Evolutionary conservation across 1,140 invertebrate species (phyloP).

Genomic region (Parasteatoda tepidariorum): DNA sequence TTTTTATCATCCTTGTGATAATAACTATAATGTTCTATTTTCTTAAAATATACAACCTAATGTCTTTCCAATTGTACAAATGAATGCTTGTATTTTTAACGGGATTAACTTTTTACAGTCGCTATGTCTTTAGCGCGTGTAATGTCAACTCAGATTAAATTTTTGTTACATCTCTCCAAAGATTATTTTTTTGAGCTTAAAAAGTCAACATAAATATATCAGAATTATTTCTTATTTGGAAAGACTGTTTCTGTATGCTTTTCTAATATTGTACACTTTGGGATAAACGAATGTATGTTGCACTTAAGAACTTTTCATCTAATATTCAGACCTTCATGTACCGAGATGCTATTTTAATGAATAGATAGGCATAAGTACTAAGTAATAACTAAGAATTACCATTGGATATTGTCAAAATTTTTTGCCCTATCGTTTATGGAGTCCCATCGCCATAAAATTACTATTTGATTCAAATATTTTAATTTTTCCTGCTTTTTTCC

Average conservation of each 20-base stretch:
- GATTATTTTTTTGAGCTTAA: background rate
- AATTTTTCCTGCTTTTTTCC: too few species aligned
- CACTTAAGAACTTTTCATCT: background rate
- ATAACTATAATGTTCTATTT: background rate
- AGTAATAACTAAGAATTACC: too few species aligned
- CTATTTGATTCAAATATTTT: too few species aligned
- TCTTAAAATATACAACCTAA: background rate
- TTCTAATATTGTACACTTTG: too few species aligned
- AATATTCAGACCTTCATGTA: too few species aligned
- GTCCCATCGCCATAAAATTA: too few species aligned
- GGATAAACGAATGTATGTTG: background rate
- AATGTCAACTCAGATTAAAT: background rate
- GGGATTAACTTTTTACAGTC: constrained; percentile 25
- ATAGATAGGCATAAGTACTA: too few species aligned
- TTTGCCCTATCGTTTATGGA: too few species aligned
- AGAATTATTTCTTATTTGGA: too few species aligned
- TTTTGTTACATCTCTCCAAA: background rate
- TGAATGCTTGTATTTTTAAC: constrained; percentile 24
- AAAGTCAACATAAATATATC: background rate
- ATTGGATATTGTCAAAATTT: too few species aligned
- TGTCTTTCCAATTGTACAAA: constrained; percentile 24
- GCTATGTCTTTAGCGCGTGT: background rate
- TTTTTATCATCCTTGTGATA: constrained; percentile 8
- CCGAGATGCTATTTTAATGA: too few species aligned
- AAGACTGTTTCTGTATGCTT: too few species aligned